Evolutionary conservation across 2,888 invertebrate genomes (phyloP), one percentile per base, ranked within the genome.

Genomic region (Spilarctia lutea): DNA sequence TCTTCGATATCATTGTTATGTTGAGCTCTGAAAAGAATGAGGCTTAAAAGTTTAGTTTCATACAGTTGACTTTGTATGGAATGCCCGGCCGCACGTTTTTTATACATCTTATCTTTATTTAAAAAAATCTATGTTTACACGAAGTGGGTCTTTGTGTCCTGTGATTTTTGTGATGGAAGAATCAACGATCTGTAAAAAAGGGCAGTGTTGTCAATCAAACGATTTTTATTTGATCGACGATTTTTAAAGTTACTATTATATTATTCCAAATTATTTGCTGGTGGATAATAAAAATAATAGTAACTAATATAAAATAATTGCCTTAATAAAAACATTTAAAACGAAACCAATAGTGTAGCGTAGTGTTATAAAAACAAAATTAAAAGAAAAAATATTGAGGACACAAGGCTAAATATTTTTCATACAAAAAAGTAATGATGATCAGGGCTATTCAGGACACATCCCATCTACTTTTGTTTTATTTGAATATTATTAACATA

Each of bases 41-140:
- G 68, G n/a, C 81, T 81, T 3, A 83, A 65, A 63, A 85, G 72
- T 69, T 85, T 84, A 1, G 79, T 84, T 65, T 84, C 81, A 33
- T 81, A 84, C 0, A 84, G 67, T 13, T 84, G 84, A 16, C 84
- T 83, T 0, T 75, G 65, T 13, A 83, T 77, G 2, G 77, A 80
- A 0, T 80, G 75, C 3, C 78, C 77, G 0, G 74, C 79, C 8
- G 20, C 0, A 20, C 79, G 79, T 45, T 80, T 83, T 39, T 78
- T 66, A 33, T 76, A 81, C 33, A 39, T 39, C 18, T 42, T 67
- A 27, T 24, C n/a, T 39, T 35, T n/a, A 35, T 30, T 13, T 39
- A 24, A 27, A 56, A 67, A 20, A 67, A 39, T 39, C 39, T 39
- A 39, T 6, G 30, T 63, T 66, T 4, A 71, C 33, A 60, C 27